phyloP scores from a whole-genome alignment of 2,888 invertebrate species.

The Heliconius cydno region DNA sequence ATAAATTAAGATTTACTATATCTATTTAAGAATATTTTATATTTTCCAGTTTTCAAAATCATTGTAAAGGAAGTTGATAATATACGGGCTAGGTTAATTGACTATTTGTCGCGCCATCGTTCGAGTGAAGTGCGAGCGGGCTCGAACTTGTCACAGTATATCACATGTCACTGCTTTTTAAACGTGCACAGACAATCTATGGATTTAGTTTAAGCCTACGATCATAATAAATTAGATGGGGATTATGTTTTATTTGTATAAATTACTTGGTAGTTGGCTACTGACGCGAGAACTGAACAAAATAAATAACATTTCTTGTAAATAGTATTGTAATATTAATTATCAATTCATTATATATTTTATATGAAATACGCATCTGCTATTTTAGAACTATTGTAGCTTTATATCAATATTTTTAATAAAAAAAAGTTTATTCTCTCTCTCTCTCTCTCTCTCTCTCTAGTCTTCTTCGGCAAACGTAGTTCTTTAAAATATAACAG shows the following conservation, averaged over 20 bases:
- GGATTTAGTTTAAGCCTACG: slow-evolving; percentile 59
- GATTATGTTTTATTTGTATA: slow-evolving; percentile 34
- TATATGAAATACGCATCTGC: not conserved
- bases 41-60: slow-evolving; percentile 30
- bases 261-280: slow-evolving; percentile 31
- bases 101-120: slow-evolving; percentile 67
- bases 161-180: slow-evolving; percentile 66
- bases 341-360: not conserved
- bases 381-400: too few relatives aligned
- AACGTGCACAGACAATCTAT: slow-evolving; percentile 64
- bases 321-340: not conserved
- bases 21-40: not conserved
- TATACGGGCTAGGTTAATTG: slow-evolving; percentile 67
- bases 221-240: slow-evolving; percentile 49
- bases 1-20: not conserved
- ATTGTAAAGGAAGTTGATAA: slow-evolving; percentile 51
- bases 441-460: too few relatives aligned
- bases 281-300: not conserved
- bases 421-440: too few relatives aligned
- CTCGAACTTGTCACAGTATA: slow-evolving; percentile 67
- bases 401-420: too few relatives aligned
- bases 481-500: not conserved
- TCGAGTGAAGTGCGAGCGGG: slow-evolving; percentile 56
- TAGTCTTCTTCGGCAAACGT: not conserved
- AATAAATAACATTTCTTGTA: not conserved